A percentile compares a stretch with the other conserved stretches of the same genome.
These are phyloP conservation scores for Bradypodion pumilum DNA, from an alignment of 2,797 vertebrate species.

Conservation along the genomic window DNA sequence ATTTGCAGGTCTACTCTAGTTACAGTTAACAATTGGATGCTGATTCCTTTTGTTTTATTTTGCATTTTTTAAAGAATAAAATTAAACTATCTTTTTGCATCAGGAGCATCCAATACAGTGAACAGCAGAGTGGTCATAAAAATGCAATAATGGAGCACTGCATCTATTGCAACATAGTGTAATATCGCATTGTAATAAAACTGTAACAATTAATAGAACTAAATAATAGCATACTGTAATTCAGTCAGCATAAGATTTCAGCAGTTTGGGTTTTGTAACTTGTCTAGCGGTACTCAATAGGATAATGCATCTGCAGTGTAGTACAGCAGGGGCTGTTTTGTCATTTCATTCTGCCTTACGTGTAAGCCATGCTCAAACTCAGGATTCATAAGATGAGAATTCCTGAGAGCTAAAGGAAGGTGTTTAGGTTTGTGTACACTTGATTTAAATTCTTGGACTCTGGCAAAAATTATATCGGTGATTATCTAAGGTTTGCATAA, in stretches of 20 bases:
- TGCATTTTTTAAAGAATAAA: too few species aligned
- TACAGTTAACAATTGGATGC: neutral
- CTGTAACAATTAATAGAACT: neutral
- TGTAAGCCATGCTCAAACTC: neutral
- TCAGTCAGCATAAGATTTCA: neutral
- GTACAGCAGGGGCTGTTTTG: neutral
- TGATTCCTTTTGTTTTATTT: too few species aligned
- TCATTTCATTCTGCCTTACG: neutral
- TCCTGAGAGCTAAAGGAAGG: neutral
- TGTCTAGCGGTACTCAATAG: neutral
- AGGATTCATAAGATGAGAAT: conserved; percentile 3
- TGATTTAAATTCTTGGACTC: neutral
- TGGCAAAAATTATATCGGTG: neutral
- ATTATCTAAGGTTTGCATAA: neutral
- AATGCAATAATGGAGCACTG: neutral
- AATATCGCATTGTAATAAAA: neutral
- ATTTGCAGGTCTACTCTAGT: neutral
- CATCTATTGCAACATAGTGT: neutral
- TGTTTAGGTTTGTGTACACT: neutral
- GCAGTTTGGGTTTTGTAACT: neutral
- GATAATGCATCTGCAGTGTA: neutral
- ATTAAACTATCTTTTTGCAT: too few species aligned
- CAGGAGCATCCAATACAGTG: too few species aligned
- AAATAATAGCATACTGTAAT: neutral
- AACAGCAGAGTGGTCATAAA: neutral